Conservation (phyloP, 2,113 vertebrate genomes). For the Argyrosomus japonicus region DNA sequence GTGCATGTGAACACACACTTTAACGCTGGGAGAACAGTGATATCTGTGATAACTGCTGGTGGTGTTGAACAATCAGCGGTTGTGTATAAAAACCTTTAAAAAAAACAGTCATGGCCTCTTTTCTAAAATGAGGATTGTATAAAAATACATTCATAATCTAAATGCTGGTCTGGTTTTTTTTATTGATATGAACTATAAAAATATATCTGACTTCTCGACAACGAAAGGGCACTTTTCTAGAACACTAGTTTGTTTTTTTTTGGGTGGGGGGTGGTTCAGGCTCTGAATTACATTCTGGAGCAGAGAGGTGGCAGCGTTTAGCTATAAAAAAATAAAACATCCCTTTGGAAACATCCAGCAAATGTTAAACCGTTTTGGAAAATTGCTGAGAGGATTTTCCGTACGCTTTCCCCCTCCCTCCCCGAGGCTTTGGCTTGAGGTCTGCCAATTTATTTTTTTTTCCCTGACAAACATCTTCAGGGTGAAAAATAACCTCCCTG, state of each 20-base stretch:
- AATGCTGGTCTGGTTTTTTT: constrained; percentile 65
- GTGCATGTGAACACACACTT: no score
- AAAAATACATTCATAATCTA: constrained; percentile 78
- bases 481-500: constrained; percentile 34
- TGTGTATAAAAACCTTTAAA: constrained; percentile 37
- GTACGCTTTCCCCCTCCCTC: constrained; percentile 7
- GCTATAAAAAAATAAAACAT: background rate
- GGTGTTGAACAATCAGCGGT: constrained; percentile 46
- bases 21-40: constrained; percentile 21
- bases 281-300: constrained; percentile 66
- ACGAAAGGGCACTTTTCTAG: constrained; percentile 75
- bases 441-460: constrained; percentile 11
- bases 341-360: constrained; percentile 13
- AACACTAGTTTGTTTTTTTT: constrained; percentile 2
- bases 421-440: constrained; percentile 66
- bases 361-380: constrained; percentile 45
- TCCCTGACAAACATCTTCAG: constrained; percentile 38
- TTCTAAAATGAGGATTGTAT: constrained; percentile 59
- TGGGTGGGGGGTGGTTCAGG: background rate
- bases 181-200: constrained; percentile 56
- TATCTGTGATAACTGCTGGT: constrained; percentile 67
- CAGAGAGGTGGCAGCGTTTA: constrained; percentile 53
- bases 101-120: constrained; percentile 56
- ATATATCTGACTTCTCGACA: constrained; percentile 43
- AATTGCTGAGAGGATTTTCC: constrained; percentile 42